phyloP scores from a whole-genome alignment of 37 sponge, comb jelly and placozoan species.

The Cladorhizidae sp. region DNA sequence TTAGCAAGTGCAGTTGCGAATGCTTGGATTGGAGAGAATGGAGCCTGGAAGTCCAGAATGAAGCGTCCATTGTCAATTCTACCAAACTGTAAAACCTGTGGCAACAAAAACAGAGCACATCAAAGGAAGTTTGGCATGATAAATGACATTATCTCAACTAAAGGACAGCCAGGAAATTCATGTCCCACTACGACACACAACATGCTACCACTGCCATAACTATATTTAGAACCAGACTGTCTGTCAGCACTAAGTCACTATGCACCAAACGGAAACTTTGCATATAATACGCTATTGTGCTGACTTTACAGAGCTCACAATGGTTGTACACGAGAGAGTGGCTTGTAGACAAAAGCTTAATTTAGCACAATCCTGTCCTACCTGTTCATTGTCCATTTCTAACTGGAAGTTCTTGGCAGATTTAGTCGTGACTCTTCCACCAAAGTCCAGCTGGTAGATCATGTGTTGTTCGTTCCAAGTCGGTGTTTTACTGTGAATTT shows the following conservation, averaged over 20 bases:
- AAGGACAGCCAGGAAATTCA: not conserved
- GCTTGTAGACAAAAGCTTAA: too few species aligned
- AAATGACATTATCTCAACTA: too few species aligned
- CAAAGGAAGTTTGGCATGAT: not conserved
- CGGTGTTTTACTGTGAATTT: slow-evolving; percentile 88
- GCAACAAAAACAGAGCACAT: slow-evolving; percentile 1
- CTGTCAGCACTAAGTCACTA: too few species aligned
- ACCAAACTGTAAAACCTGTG: slow-evolving; percentile 90
- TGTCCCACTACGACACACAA: not conserved
- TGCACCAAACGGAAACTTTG: too few species aligned
- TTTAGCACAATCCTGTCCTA: slow-evolving; percentile 30
- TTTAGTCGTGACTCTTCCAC: slow-evolving; percentile 88
- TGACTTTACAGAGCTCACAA: too few species aligned
- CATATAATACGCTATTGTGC: too few species aligned
- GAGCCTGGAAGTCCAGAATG: slow-evolving; percentile 91
- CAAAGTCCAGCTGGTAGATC: slow-evolving; percentile 96
- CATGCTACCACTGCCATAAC: not conserved
- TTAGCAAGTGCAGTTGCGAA: slow-evolving; percentile 91
- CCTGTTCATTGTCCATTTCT: slow-evolving; percentile 80
- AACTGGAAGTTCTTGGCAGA: slow-evolving; percentile 96
- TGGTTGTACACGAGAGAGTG: too few species aligned
- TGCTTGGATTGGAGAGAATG: slow-evolving; percentile 93
- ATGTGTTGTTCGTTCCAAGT: slow-evolving; percentile 94
- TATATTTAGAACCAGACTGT: too few species aligned
- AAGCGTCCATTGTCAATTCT: slow-evolving; percentile 85